phyloP scores from a whole-genome alignment of 2,797 vertebrate species.

The Enteromius trimaculatus region DNA sequence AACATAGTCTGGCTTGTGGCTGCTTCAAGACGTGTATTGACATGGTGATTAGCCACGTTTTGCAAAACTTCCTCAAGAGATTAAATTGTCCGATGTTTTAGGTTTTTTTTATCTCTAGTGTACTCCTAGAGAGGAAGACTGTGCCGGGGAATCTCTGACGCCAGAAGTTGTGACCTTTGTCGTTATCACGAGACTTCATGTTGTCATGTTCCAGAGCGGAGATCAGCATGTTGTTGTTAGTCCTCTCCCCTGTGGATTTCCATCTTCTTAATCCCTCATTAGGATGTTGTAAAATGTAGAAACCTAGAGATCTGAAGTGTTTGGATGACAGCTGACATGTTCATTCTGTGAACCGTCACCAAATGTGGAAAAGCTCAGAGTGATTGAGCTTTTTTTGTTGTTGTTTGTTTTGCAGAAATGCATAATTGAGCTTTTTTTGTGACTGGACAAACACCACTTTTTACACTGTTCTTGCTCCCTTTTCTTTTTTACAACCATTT shows the following conservation, averaged over 20 bases:
- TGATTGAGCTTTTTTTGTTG: neutral
- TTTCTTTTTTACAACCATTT: neutral
- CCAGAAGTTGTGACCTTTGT: constrained; percentile 61
- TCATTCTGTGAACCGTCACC: neutral
- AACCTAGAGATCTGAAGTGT: neutral
- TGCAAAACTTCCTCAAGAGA: neutral
- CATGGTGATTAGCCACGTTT: neutral
- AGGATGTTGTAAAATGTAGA: neutral
- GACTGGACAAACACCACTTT: neutral
- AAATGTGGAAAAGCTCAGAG: neutral
- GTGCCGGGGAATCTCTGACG: constrained; percentile 57
- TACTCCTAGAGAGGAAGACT: constrained; percentile 62
- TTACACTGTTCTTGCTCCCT: neutral
- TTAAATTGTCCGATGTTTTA: constrained; percentile 55
- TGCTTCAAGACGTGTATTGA: constrained; percentile 30
- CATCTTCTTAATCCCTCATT: neutral
- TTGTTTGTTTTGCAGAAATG: neutral
- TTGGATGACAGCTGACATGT: neutral
- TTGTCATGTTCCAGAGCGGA: constrained; percentile 36
- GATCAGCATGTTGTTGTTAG: constrained; percentile 7
- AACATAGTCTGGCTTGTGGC: constrained; percentile 45
- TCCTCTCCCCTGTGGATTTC: neutral
- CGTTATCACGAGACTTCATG: constrained; percentile 67
- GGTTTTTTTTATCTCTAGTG: constrained; percentile 66
- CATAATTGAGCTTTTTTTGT: neutral